Base-by-base conservation (phyloP, 2,888 invertebrate genomes). In the Yponomeuta evonymella region DNA sequence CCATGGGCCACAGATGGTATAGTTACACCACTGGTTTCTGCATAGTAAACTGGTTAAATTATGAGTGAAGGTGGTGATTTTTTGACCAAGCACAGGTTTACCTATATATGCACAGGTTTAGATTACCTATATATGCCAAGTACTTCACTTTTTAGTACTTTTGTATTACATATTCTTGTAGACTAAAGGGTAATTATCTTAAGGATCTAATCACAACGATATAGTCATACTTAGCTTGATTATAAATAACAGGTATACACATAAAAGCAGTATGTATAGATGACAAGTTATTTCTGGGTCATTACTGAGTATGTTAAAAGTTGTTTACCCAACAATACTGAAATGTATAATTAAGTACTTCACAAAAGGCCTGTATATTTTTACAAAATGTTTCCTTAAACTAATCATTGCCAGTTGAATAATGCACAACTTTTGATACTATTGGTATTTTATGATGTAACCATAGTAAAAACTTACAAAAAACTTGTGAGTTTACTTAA, bases 341-440 rank as follows among this genome's bases (percentile, higher is more conserved):
- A 8, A 43, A 43, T 43, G 6, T 43, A 43, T 8, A 43, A 43
- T 43, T 8, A 43, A 6, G 9, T 43, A 43, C 43, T 43, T 43
- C 6, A 72, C 69, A 71, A 70, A 67, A 70, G 70, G 33, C n/a
- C 36, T 62, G 63, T 11, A 65, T 65, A 33, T 65, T 65, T 65
- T 65, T 65, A 29, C 65, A 65, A 71, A 71, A 70, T 62, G 43
- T 36, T 74, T 73, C 71, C 70, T 72, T 72, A 48, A 73, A 70
- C 1, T 65, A 23, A 23, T 65, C n/a, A 64, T 29, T 64, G 64
- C 64, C 23, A 29, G 51, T 58, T 58, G 15, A 15, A 12, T 15
- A 15, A 15, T 15, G 51, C 15, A 58, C 51, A 58, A 58, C 51
- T 58, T 58, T 58, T 58, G 51, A 58, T 58, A 58, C 51, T 58